A percentile compares a stretch with the other conserved stretches of the same genome.
phyloP scores from a whole-genome alignment of 2,888 invertebrate genomes.

The Allygus modestus region DNA sequence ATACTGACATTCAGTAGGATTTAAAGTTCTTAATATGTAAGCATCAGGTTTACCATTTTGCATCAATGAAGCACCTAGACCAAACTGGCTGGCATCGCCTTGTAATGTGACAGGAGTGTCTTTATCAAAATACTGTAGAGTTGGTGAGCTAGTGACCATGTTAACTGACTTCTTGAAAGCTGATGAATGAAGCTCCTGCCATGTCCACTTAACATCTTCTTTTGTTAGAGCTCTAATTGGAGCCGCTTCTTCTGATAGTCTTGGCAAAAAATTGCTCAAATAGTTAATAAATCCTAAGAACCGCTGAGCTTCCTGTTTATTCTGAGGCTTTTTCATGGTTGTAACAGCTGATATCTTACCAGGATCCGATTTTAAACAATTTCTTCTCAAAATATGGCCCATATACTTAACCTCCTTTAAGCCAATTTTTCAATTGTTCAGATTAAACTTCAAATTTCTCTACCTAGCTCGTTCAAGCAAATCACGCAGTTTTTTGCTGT shows the following conservation, averaged over 20 bases:
- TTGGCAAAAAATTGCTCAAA: slow-evolving; percentile 50
- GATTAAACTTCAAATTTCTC: no score
- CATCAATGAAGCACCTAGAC: slow-evolving; percentile 14
- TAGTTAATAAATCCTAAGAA: slow-evolving; percentile 45
- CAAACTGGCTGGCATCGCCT: slow-evolving; percentile 39
- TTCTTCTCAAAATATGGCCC: not conserved
- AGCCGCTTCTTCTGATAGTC: slow-evolving; percentile 11
- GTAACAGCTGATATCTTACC: not conserved
- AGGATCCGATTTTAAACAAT: not conserved
- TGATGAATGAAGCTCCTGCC: not conserved
- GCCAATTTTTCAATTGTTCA: slow-evolving; percentile 4
- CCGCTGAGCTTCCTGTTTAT: slow-evolving; percentile 16
- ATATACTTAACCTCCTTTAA: slow-evolving; percentile 1
- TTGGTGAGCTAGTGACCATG: slow-evolving; percentile 17
- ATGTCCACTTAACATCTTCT: not conserved
- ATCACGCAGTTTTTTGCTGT: not conserved
- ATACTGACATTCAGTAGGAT: slow-evolving; percentile 63
- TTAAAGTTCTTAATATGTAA: slow-evolving; percentile 25
- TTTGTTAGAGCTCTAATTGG: slow-evolving; percentile 19
- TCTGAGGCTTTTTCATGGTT: slow-evolving; percentile 20
- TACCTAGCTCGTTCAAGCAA: no score
- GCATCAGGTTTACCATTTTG: slow-evolving; percentile 16
- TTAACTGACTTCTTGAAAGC: not conserved
- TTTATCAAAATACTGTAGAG: slow-evolving; percentile 8
- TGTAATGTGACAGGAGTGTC: not conserved